Percentiles rank a stretch among this genome's conserved stretches.
These are phyloP conservation scores for Alosa sapidissima DNA, from an alignment of 2,797 vertebrate genomes.

Conservation along the genomic window DNA sequence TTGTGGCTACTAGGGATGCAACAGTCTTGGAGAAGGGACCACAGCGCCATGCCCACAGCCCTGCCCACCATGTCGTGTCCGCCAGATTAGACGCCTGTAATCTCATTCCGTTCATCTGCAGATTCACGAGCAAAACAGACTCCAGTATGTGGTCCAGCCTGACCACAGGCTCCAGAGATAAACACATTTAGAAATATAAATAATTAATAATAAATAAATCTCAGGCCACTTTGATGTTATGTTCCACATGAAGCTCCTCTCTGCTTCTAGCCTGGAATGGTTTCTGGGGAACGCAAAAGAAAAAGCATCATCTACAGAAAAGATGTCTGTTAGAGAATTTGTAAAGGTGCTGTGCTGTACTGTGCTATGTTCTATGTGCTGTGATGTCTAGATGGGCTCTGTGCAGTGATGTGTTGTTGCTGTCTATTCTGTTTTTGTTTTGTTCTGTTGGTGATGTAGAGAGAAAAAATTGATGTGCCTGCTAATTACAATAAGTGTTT, in stretches of 20 bases:
- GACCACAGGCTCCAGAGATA: neutral
- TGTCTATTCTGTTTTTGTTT: slow-evolving; percentile 26
- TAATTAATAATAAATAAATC: too few species aligned
- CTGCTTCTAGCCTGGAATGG: neutral
- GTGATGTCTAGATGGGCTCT: neutral
- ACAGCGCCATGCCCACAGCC: too few species aligned
- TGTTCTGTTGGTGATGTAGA: slow-evolving; percentile 32
- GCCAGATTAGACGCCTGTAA: neutral
- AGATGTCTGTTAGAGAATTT: neutral
- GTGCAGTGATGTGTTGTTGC: slow-evolving; percentile 32
- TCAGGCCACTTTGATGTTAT: neutral
- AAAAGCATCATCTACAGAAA: neutral
- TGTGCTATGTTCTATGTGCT: neutral
- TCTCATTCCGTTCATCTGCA: neutral
- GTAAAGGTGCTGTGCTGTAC: too few species aligned
- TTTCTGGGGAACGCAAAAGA: too few species aligned
- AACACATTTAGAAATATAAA: neutral
- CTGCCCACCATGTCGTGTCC: too few species aligned
- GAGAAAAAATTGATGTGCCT: slow-evolving; percentile 35
- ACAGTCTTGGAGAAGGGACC: neutral
- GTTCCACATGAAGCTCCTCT: neutral
- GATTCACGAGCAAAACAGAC: neutral
- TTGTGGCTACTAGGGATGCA: neutral
- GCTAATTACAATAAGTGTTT: slow-evolving; percentile 50
- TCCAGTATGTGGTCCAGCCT: neutral